Base-by-base conservation (phyloP, 2,888 invertebrate genomes). In the Malachius bipustulatus region DNA sequence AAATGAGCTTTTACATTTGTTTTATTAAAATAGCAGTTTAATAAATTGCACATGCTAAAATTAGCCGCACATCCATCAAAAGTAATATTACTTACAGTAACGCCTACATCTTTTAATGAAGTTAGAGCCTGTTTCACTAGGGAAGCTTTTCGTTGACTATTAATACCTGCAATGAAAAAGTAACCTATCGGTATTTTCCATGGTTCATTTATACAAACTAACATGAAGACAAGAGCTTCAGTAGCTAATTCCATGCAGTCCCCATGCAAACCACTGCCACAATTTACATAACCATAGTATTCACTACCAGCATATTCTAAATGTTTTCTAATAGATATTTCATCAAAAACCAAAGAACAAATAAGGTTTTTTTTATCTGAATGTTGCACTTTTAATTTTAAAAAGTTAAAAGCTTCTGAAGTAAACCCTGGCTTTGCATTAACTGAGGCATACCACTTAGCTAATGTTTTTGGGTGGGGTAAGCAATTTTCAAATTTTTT, bases 1-100 rank as follows among this genome's bases (percentile, higher is more conserved):
- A 41, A 41, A 34, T 41, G 26, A 16, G 34, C 37, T 36, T 26
- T 36, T 15, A 38, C 16, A 34, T 38, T 36, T 12, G 13, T 10
- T 4, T 36, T 36, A 35, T 34, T 32, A 19, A 41, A n/a, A n/a
- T n/a, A n/a, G n/a, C n/a, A n/a, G n/a, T n/a, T n/a, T n/a, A n/a
- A n/a, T n/a, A n/a, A n/a, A n/a, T n/a, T n/a, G n/a, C n/a, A n/a
- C n/a, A n/a, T n/a, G n/a, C n/a, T n/a, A n/a, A n/a, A n/a, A n/a
- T n/a, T n/a, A n/a, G n/a, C n/a, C n/a, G n/a, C n/a, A n/a, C n/a
- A n/a, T n/a, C n/a, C 30, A 30, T 30, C 30, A 30, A 30, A 30
- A 14, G 30, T 30, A 6, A 30, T 14, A 30, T 30, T 30, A 30
- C 14, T 30, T 14, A 16, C 31, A 16, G 15, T 31, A 16, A 15